These are phyloP conservation scores for Hypanus sabinus DNA, from an alignment of 2,113 vertebrate genomes.

Conservation along the genomic window DNA sequence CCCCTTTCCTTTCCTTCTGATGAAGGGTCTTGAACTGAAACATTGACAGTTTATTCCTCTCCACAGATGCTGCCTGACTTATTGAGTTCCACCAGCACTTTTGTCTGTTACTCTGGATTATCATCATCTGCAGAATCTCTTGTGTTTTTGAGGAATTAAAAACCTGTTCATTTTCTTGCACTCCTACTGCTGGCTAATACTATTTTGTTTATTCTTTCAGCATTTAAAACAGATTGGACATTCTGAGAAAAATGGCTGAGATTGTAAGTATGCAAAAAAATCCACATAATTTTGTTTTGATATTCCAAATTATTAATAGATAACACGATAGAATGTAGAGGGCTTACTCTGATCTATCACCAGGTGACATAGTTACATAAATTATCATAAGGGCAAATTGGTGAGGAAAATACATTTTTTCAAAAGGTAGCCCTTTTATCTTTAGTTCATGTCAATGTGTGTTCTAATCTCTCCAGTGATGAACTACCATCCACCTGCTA, in stretches of 20 bases:
- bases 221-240: not conserved
- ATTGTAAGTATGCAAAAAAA: constrained; percentile 15
- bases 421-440: not conserved
- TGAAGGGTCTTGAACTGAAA: too few relatives aligned
- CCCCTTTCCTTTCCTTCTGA: too few relatives aligned
- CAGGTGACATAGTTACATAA: not conserved
- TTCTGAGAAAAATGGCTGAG: not conserved
- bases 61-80: too few relatives aligned
- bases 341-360: not conserved
- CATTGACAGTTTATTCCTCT: too few relatives aligned
- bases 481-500: not conserved
- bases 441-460: not conserved
- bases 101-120: too few relatives aligned
- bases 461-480: not conserved
- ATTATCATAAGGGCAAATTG: not conserved
- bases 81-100: too few relatives aligned
- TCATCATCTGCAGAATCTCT: too few relatives aligned
- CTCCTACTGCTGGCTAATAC: not conserved
- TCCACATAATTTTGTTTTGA: not conserved
- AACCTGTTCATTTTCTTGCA: not conserved
- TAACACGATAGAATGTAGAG: not conserved
- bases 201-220: not conserved
- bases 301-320: not conserved
- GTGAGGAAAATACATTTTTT: not conserved
- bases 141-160: too few relatives aligned